Base-by-base conservation (phyloP, 2,113 vertebrate genomes). In the Myrmecobius fasciatus region DNA sequence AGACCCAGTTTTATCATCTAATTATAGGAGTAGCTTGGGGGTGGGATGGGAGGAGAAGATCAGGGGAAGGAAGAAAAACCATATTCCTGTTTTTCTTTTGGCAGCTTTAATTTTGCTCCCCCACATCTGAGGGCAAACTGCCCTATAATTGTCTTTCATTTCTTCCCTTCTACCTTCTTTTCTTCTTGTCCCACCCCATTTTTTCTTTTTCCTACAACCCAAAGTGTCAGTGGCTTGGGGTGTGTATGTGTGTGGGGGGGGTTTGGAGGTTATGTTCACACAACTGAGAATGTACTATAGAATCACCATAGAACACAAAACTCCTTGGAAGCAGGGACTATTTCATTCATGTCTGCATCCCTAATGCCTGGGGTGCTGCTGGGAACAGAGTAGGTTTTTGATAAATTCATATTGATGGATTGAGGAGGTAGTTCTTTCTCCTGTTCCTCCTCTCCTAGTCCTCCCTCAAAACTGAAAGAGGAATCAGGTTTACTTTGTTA, bases 301-400 rank as follows among this genome's bases (percentile, higher is more conserved):
- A 91, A 43, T 43, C 43, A 83, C 17, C n/a, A 43, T 43, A 83
- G 67, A 83, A 83, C n/a, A 43, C 22, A 83, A 83, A 83, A 49
- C 52, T 60, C 31, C 94, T 43, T 91, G 60, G 60, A 24, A n/a
- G 20, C 89, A 54, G 53, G n/a, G 90, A 43, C 67, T 43, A 43
- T 83, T 95, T 92, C 47, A 90, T 90, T 54, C 88, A 94, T 24
- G 51, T 52, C 53, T 52, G 91, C 91, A 25, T 14, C 9, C 36
- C 14, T 53, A 47, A 53, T 54, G 26, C 47, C 53, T 3, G 0
- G 49, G 26, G 11, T 89, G 53, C 26, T 60, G 25, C 2, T 51
- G 52, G 96, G 92, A 75, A 90, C 67, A 83, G 67, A 83, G 36
- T 24, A 24, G 14, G n/a, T 8, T 7, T 20, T 83, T 43, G 36